phyloP scores from a whole-genome alignment of 2,797 vertebrate species.

The Gobio occitaniae region DNA sequence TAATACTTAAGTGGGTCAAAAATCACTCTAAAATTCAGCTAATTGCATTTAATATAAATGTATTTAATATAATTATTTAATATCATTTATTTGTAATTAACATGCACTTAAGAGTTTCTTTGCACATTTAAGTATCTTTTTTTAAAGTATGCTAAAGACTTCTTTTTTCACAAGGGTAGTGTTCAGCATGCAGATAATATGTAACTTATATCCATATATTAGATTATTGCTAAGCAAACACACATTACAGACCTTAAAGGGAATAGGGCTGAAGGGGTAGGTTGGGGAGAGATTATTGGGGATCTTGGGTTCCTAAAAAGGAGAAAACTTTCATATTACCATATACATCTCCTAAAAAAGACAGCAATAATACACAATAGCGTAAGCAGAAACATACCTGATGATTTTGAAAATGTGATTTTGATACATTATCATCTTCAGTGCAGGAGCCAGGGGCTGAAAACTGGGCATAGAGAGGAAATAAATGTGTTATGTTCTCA shows the following conservation, averaged over 20 bases:
- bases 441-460: background rate
- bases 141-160: background rate
- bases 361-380: background rate
- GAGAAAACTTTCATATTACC: slow-evolving; percentile 70
- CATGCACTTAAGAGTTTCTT: too few relatives aligned
- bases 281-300: slow-evolving; percentile 86
- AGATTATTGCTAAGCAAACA: slow-evolving; percentile 46
- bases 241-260: slow-evolving; percentile 90
- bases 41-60: too few relatives aligned
- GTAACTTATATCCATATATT: slow-evolving; percentile 11
- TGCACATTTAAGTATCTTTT: background rate
- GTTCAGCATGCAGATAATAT: background rate
- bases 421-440: slow-evolving; percentile 26
- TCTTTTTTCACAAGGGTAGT: background rate
- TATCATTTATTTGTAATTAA: too few relatives aligned
- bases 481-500: background rate
- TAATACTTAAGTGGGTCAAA: too few relatives aligned
- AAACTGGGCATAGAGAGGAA: background rate
- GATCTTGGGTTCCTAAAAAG: slow-evolving; percentile 83
- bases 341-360: background rate
- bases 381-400: slow-evolving; percentile 28
- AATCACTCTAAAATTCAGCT: too few relatives aligned
- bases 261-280: slow-evolving; percentile 91
- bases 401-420: slow-evolving; percentile 26
- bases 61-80: too few relatives aligned